Evolutionary conservation across 2,797 vertebrate genomes (phyloP), one percentile per base, ranked within the genome.

Genomic region (Salarias fasciatus): DNA sequence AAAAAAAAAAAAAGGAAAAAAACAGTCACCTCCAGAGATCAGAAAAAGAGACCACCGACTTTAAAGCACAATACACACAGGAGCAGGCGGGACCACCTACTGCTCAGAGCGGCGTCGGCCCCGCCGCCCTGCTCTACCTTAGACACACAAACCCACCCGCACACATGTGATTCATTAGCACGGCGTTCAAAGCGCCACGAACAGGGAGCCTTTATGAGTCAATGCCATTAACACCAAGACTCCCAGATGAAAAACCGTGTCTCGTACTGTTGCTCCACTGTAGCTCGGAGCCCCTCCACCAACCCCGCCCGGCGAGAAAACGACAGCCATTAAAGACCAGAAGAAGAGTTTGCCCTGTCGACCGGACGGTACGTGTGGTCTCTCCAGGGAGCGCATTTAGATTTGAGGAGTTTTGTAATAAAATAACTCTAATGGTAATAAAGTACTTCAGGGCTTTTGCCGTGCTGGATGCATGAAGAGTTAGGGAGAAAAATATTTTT

Each of bases 81-180:
- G 60, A 52, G 31, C 63, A 69, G 35, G 9, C 37, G 11, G 49
- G 77, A 75, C 77, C 77, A 79, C 77, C 77, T 75, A 79, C 63
- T 50, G 68, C 76, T 66, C 66, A 53, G 43, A 80, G 62, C 55
- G 60, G 43, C 49, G 31, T 44, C 18, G 68, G 87, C 66, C 60
- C 62, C 47, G 57, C 61, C 31, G 51, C 76, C 41, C 56, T 48
- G 47, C 75, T 76, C 51, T 79, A 89, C 70, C 68, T 72, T 71
- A 69, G 52, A 73, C 75, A 47, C 65, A 83, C 76, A 81, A 67
- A 35, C 33, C 63, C 71, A 81, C 56, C 69, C 54, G 42, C 75
- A 79, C 83, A 90, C 79, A 77, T 80, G 83, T 15, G 0, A 82
- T 85, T 89, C 85, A 88, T 90, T 88, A 90, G 53, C 12, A 37